Conservation (phyloP, 2,113 vertebrate species). For the Glaucidium brasilianum region DNA sequence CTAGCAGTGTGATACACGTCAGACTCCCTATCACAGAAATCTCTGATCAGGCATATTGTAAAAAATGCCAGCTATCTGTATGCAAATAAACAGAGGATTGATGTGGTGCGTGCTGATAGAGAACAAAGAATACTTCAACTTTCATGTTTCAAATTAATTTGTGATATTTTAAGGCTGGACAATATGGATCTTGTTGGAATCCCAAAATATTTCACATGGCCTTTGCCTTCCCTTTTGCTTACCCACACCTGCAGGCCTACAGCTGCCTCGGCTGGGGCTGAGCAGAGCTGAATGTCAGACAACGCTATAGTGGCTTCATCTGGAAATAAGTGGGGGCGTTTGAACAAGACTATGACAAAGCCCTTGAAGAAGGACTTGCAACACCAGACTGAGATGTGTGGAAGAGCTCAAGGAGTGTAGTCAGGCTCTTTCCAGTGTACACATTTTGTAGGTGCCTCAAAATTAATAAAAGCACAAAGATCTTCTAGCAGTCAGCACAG, state of each 20-base stretch:
- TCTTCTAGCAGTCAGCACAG: background rate
- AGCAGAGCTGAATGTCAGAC: background rate
- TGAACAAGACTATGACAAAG: background rate
- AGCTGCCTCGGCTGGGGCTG: background rate
- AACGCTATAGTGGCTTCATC: background rate
- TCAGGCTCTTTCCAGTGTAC: background rate
- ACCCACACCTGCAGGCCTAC: background rate
- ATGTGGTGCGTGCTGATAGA: background rate
- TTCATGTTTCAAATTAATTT: background rate
- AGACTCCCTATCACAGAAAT: background rate
- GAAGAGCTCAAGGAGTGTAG: background rate
- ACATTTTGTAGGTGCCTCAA: background rate
- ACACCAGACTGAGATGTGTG: background rate
- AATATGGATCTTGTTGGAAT: background rate
- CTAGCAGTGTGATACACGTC: background rate
- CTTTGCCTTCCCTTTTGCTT: background rate
- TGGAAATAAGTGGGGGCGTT: background rate
- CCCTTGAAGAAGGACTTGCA: background rate
- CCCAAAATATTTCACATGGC: rapidly evolving
- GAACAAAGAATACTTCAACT: background rate
- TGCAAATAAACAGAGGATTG: background rate
- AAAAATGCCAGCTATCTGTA: background rate
- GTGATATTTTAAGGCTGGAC: background rate
- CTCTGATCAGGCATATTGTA: background rate
- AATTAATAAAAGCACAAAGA: background rate